phyloP scores from a whole-genome alignment of 2,888 invertebrate species.

The Selenia dentaria region DNA sequence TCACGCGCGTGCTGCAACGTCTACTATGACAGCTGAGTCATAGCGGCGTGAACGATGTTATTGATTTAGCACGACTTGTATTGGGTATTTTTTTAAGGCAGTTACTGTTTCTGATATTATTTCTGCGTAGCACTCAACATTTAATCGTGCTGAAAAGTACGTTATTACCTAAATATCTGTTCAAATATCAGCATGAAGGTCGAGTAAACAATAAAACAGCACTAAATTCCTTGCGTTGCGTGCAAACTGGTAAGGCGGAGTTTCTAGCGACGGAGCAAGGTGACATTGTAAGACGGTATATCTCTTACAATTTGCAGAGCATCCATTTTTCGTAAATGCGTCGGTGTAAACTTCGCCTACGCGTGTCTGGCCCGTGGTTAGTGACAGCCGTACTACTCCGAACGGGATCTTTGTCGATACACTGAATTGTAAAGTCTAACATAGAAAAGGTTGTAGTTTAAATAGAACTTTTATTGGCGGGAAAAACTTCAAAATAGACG shows the following conservation, averaged over 20 bases:
- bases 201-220: neutral
- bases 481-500: too few relatives aligned
- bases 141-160: too few relatives aligned
- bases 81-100: too few relatives aligned
- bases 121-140: too few relatives aligned
- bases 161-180: too few relatives aligned
- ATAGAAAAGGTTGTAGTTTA: neutral
- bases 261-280: neutral
- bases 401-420: conserved; percentile 11
- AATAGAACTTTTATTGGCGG: neutral
- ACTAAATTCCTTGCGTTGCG: neutral
- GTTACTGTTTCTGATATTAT: too few relatives aligned
- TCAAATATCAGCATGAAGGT: too few relatives aligned
- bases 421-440: too few relatives aligned
- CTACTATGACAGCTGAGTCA: too few relatives aligned
- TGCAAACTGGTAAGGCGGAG: neutral
- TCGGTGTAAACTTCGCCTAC: conserved; percentile 25
- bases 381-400: conserved; percentile 18
- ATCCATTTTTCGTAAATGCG: conserved; percentile 25
- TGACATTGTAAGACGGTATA: conserved; percentile 19
- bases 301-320: conserved; percentile 22
- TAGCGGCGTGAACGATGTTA: too few relatives aligned
- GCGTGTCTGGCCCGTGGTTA: conserved; percentile 8
- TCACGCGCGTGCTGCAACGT: too few relatives aligned
- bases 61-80: too few relatives aligned